Conservation (phyloP, 2,113 vertebrate genomes). For the Ptilorrhoa leucosticta region DNA sequence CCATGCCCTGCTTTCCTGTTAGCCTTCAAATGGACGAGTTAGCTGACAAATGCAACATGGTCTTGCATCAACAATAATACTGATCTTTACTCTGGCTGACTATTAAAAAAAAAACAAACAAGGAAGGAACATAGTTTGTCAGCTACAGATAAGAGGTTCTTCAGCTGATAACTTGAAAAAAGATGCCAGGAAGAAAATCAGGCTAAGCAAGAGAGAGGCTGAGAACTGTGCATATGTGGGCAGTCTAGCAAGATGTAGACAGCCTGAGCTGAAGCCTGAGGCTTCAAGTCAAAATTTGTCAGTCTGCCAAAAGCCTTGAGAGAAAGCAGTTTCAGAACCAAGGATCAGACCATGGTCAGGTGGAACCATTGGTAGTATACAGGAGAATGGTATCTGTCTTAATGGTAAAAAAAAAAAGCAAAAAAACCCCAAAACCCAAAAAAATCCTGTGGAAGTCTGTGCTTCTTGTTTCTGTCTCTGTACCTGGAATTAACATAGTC, state of each 20-base stretch:
- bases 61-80: background rate
- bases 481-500: background rate
- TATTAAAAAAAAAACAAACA: background rate
- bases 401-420: background rate
- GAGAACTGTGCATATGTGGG: background rate
- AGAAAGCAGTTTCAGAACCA: background rate
- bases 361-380: background rate
- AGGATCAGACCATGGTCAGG: background rate
- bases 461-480: background rate
- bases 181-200: background rate
- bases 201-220: background rate
- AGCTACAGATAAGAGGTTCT: background rate
- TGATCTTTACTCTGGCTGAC: background rate
- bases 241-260: background rate
- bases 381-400: background rate
- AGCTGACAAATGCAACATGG: background rate
- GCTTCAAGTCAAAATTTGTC: background rate
- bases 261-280: background rate
- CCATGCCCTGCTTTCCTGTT: background rate
- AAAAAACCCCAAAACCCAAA: rapidly evolving
- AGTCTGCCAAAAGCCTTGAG: background rate
- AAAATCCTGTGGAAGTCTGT: background rate
- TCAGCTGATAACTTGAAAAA: background rate
- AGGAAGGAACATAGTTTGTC: background rate
- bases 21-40: background rate